A percentile compares a stretch with the other conserved stretches of the same genome.
phyloP scores from a whole-genome alignment of 2,113 vertebrate genomes.

The Alosa alosa region DNA sequence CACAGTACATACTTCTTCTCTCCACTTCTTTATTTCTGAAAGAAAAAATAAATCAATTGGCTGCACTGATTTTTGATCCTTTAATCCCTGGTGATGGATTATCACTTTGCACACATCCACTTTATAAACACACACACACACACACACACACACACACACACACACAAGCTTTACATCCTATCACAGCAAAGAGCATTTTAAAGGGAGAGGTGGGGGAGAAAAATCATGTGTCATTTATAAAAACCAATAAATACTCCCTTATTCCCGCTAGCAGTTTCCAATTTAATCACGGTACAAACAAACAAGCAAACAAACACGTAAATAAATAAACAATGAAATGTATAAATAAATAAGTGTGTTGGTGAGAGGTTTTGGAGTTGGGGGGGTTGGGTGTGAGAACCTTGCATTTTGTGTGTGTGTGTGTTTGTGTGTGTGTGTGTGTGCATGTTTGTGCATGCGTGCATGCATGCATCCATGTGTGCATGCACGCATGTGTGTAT shows the following conservation, averaged over 20 bases:
- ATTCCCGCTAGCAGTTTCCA: conserved; percentile 48
- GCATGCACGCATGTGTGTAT: neutral
- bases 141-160: conserved; percentile 22
- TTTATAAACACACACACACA: conserved; percentile 5
- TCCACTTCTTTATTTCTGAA: conserved; percentile 46
- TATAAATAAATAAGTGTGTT: conserved; percentile 60
- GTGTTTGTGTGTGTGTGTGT: neutral
- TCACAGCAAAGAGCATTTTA: conserved; percentile 43
- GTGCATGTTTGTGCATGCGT: neutral
- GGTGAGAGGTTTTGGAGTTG: conserved; percentile 22
- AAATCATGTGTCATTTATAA: conserved; percentile 59
- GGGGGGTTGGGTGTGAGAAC: neutral
- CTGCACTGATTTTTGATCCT: conserved; percentile 64
- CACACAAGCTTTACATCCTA: conserved; percentile 22
- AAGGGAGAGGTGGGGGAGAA: conserved; percentile 29
- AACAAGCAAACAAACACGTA: conserved; percentile 59
- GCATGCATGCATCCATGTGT: neutral
- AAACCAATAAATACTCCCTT: conserved; percentile 56
- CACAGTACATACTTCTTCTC: too few species aligned
- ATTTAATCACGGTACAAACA: conserved; percentile 67
- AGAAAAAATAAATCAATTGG: conserved; percentile 61
- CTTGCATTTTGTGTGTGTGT: neutral
- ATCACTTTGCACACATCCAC: conserved; percentile 58
- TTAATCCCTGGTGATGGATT: conserved; percentile 63
- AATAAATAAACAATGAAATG: conserved; percentile 62